Evolutionary conservation across 2,797 vertebrate species (phyloP).

Genomic region (Malurus leucopterus): DNA sequence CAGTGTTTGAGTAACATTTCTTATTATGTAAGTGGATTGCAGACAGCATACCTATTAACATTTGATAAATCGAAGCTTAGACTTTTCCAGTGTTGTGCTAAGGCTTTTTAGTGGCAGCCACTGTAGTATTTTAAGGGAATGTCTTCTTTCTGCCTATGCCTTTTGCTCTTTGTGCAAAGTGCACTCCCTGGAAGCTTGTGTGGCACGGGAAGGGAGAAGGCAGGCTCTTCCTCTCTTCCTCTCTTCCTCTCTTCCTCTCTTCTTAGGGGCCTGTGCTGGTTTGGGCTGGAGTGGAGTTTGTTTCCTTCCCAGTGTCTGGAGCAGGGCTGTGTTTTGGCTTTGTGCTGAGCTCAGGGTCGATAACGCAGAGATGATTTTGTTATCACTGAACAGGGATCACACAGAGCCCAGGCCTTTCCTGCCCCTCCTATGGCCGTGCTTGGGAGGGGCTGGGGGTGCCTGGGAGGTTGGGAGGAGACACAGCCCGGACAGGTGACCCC

Average conservation of each 20-base stretch:
- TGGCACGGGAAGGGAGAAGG: not conserved
- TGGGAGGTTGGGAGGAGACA: not conserved
- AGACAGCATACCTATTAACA: not conserved
- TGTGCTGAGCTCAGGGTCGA: not conserved
- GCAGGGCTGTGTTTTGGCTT: not conserved
- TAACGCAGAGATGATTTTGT: not conserved
- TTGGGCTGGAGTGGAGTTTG: not conserved
- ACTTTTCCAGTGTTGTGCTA: not conserved
- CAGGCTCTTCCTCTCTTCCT: not conserved
- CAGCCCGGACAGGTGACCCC: not conserved
- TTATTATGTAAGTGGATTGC: not conserved
- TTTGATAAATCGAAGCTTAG: not conserved
- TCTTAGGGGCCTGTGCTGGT: not conserved
- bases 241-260: not conserved
- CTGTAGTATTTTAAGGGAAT: not conserved
- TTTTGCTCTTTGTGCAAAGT: not conserved
- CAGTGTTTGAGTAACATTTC: not conserved
- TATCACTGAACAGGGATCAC: not conserved
- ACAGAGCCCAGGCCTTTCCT: not conserved
- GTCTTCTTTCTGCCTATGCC: not conserved
- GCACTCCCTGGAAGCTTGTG: not conserved
- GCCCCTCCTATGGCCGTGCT: accelerated
- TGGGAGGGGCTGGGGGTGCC: not conserved
- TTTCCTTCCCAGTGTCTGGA: not conserved
- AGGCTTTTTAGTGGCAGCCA: not conserved